Base-by-base conservation (phyloP, 2,888 invertebrate species). In the Frankliniella fusca region DNA sequence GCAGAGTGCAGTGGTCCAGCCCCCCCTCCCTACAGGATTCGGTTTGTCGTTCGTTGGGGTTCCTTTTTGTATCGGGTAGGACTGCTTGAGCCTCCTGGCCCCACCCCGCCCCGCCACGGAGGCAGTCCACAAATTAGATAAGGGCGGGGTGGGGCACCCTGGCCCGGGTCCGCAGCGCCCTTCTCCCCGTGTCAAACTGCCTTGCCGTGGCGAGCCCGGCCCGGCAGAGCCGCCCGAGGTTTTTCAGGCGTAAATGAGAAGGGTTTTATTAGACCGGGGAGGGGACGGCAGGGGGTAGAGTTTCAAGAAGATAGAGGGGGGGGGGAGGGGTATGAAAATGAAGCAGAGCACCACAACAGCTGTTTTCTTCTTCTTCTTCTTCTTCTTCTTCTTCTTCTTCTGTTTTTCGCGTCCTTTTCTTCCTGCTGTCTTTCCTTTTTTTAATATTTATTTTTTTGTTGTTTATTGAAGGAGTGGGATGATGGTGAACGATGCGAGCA, bases 241-340 rank as follows among this genome's bases (percentile, higher is more conserved):
- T 76, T 76, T 76, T 76, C 70, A 27, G 70, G 70, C 70, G 70
- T 76, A 76, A 76, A 76, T 76, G 70, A 76, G 70, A 76, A 76
- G 70, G 70, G 70, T 76, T 76, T 76, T 76, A 76, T 76, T 76
- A 76, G 27, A 23, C 23, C 70, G 70, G 70, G 70, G 70, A 23
- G 61, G 23, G 70, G 23, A 20, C 7, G 20, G 54, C 54, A 54
- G 61, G 61, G 18, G 10, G 61, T 7, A 61, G 15, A n/a, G 61
- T n/a, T n/a, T n/a, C n/a, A n/a, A n/a, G n/a, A n/a, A n/a, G n/a
- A n/a, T n/a, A 61, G 61, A 15, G 3, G 18, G 61, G 18, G 12
- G 18, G 61, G 61, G n/a, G 18, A 54, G 54, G 54, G 54, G 12
- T 54, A 70, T 76, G 70, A 27, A 76, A 76, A 76, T 76, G 70